Evolutionary conservation across 1,140 invertebrate species (phyloP).

Genomic region (Spodoptera litura): DNA sequence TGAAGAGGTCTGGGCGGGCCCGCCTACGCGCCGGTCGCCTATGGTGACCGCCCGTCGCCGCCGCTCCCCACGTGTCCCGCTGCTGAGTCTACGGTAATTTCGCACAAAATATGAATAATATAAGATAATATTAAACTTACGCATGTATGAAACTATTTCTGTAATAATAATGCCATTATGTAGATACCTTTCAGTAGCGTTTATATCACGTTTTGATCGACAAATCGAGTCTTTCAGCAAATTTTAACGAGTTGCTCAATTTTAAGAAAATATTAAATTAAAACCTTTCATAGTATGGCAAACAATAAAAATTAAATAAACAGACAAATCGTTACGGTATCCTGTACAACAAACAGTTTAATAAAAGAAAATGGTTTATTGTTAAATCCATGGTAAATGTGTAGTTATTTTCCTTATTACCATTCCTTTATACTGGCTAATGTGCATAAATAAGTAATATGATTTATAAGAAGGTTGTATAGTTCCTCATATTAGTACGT

Average conservation of each 20-base stretch:
- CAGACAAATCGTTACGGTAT: no score
- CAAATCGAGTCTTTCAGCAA: no score
- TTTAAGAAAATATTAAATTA: no score
- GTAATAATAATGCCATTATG: no score
- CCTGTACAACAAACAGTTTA: not conserved
- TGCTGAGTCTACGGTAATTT: slow-evolving; percentile 11
- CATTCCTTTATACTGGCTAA: slow-evolving; percentile 16
- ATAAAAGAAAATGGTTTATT: not conserved
- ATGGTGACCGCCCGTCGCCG: slow-evolving; percentile 60
- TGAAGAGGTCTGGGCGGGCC: slow-evolving; percentile 52
- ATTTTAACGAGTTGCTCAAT: no score
- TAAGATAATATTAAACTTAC: not conserved
- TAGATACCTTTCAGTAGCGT: no score
- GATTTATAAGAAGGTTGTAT: slow-evolving; percentile 28
- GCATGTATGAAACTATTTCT: no score
- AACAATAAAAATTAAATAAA: no score
- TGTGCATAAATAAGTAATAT: slow-evolving; percentile 23
- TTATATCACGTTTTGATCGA: no score
- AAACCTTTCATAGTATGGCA: no score
- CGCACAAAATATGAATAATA: slow-evolving; percentile 1
- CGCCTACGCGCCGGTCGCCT: slow-evolving; percentile 52
- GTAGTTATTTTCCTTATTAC: not conserved
- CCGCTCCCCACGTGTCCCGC: slow-evolving; percentile 59
- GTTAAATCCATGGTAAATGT: not conserved
- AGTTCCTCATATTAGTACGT: slow-evolving; percentile 30